Conservation (phyloP, 2,888 invertebrate species). For the Drosophila rellima region DNA sequence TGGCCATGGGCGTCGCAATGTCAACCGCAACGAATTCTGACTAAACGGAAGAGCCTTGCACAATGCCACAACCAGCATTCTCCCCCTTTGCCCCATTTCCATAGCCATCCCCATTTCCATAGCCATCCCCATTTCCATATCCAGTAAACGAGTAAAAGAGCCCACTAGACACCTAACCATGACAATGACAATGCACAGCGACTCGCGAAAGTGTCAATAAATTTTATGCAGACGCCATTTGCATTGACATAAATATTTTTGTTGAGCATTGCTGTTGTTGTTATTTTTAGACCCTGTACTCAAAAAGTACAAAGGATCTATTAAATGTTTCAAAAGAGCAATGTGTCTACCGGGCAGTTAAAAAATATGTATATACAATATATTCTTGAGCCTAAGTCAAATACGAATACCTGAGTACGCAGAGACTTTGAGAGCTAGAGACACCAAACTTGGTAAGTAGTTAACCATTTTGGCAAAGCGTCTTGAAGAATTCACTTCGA, state of each 20-base stretch:
- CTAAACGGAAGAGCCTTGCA: constrained; percentile 54
- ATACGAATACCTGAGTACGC: too few relatives aligned
- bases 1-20: constrained; percentile 70
- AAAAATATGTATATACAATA: too few relatives aligned
- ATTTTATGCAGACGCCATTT: constrained; percentile 81
- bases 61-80: constrained; percentile 38
- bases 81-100: background rate
- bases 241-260: constrained; percentile 74
- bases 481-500: too few relatives aligned
- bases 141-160: background rate
- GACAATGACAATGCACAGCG: constrained; percentile 68
- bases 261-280: constrained; percentile 37
- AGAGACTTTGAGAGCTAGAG: too few relatives aligned
- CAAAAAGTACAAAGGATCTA: background rate
- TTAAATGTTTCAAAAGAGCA: background rate
- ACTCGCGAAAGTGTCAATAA: constrained; percentile 76
- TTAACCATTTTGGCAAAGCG: too few relatives aligned
- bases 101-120: background rate
- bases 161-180: constrained; percentile 40
- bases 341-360: background rate
- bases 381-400: too few relatives aligned
- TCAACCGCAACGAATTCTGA: constrained; percentile 71
- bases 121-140: background rate
- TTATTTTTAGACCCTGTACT: background rate
- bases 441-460: too few relatives aligned